These are phyloP conservation scores for Eubasilissa regina DNA, from an alignment of 1,140 invertebrate species.

Conservation along the genomic window DNA sequence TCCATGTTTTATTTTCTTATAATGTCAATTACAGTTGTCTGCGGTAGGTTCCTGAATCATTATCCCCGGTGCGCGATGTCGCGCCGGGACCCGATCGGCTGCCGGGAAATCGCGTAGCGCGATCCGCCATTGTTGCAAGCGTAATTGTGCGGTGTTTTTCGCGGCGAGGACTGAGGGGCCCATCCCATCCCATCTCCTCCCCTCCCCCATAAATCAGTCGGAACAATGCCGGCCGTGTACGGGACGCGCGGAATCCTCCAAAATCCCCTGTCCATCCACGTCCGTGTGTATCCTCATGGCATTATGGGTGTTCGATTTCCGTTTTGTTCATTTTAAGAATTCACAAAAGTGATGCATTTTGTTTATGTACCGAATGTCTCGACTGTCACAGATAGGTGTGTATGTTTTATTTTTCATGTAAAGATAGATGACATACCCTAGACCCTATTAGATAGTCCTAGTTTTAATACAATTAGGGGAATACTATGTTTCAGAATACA, in stretches of 20 bases:
- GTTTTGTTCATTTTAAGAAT: neutral
- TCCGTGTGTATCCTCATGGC: too few relatives aligned
- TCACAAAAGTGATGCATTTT: neutral
- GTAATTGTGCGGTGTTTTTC: constrained; percentile 13
- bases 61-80: neutral
- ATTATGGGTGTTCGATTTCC: neutral
- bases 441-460: too few relatives aligned
- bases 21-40: neutral
- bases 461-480: too few relatives aligned
- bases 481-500: too few relatives aligned
- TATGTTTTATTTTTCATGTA: too few relatives aligned
- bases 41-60: neutral
- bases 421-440: too few relatives aligned
- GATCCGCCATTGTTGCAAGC: constrained; percentile 4
- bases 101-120: neutral
- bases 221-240: constrained; percentile 3
- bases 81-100: neutral
- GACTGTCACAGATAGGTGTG: too few relatives aligned
- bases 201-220: constrained; percentile 1
- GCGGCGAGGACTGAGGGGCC: constrained; percentile 1
- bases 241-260: neutral
- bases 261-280: constrained; percentile 6
- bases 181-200: too few relatives aligned
- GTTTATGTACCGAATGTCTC: too few relatives aligned
- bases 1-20: neutral